Evolutionary conservation across 2,113 vertebrate genomes (phyloP).

Genomic region (Cairina moschata): DNA sequence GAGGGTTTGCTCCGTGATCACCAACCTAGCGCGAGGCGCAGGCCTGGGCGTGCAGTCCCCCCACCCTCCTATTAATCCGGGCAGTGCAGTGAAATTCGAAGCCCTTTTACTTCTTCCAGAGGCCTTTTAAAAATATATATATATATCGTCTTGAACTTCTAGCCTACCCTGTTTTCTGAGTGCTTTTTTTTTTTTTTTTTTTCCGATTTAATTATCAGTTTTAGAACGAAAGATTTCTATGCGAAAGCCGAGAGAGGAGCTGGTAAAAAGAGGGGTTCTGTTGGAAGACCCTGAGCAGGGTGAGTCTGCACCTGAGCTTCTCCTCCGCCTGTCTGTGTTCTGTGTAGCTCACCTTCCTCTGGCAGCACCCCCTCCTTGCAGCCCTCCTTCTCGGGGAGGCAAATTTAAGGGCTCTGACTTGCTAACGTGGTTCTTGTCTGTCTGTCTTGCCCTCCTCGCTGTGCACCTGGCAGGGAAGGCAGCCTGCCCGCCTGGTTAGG

Average conservation of each 20-base stretch:
- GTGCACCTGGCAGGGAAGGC: neutral
- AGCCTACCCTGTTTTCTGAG: slow-evolving; percentile 69
- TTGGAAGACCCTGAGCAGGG: slow-evolving; percentile 93
- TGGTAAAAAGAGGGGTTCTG: slow-evolving; percentile 95
- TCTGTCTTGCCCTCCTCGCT: neutral
- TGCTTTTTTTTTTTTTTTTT: slow-evolving; percentile 53
- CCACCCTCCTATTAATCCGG: slow-evolving; percentile 8
- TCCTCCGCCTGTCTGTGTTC: slow-evolving; percentile 32
- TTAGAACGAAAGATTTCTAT: slow-evolving; percentile 98
- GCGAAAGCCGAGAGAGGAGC: slow-evolving; percentile 94
- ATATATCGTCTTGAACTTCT: neutral
- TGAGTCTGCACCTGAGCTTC: slow-evolving; percentile 73
- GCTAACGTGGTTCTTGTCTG: neutral
- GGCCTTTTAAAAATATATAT: neutral
- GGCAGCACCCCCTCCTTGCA: neutral
- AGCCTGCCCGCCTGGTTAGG: neutral
- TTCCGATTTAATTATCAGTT: slow-evolving; percentile 83
- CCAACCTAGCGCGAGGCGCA: neutral
- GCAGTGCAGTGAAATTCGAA: slow-evolving; percentile 17
- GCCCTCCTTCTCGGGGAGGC: neutral
- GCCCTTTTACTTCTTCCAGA: slow-evolving; percentile 12
- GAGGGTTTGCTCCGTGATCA: neutral
- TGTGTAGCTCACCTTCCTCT: slow-evolving; percentile 2
- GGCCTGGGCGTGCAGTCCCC: neutral
- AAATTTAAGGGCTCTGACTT: neutral